Conservation (phyloP, 2,888 invertebrate genomes). For the Eupithecia insigniata region DNA sequence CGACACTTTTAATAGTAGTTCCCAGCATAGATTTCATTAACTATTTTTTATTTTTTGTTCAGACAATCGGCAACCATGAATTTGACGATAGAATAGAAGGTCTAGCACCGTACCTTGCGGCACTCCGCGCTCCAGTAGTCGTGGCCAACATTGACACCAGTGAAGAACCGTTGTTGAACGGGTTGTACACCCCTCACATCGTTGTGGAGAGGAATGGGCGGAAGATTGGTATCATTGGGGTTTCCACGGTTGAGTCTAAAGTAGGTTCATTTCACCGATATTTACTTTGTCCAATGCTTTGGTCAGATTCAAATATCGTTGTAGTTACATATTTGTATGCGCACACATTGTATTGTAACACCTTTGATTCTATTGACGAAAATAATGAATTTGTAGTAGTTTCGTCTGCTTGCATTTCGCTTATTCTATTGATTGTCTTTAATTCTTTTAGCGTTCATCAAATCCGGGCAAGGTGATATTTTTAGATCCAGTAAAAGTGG, state of each 20-base stretch:
- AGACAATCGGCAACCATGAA: constrained; percentile 94
- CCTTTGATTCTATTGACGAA: too few species aligned
- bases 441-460: constrained; percentile 81
- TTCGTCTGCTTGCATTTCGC: neutral
- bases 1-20: constrained; percentile 48
- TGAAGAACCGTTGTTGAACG: constrained; percentile 86
- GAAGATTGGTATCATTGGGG: constrained; percentile 91
- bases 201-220: constrained; percentile 86
- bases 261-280: constrained; percentile 62
- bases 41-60: constrained; percentile 19
- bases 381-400: neutral
- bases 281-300: constrained; percentile 20
- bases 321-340: neutral
- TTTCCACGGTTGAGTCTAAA: constrained; percentile 87
- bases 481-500: constrained; percentile 86
- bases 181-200: constrained; percentile 85
- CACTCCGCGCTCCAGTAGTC: constrained; percentile 87
- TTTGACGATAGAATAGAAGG: constrained; percentile 90
- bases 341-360: neutral
- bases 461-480: constrained; percentile 86
- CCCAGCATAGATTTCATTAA: neutral
- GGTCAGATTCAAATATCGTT: neutral
- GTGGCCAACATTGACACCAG: constrained; percentile 89
- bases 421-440: neutral
- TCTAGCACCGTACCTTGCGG: constrained; percentile 87